A percentile compares a stretch with the other conserved stretches of the same genome.
phyloP scores from a whole-genome alignment of 2,113 vertebrate species.

The Pachycephala philippinensis region DNA sequence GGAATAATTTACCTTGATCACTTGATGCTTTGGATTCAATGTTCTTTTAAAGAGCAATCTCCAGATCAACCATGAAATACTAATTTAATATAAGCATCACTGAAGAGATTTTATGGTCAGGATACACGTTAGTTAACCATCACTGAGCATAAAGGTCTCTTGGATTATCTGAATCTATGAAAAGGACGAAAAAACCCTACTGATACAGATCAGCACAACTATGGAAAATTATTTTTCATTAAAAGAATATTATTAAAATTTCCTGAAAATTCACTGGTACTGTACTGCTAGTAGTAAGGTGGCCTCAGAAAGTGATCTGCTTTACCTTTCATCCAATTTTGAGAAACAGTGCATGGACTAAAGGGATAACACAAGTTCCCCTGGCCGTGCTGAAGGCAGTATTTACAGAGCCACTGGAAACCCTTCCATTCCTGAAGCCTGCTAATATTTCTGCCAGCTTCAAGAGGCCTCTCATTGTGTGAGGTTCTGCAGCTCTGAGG shows the following conservation, averaged over 20 bases:
- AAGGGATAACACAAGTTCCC: not conserved
- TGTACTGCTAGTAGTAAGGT: not conserved
- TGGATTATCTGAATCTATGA: not conserved
- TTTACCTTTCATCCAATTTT: not conserved
- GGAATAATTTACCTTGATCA: not conserved
- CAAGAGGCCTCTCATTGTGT: slow-evolving; percentile 23
- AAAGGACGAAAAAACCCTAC: not conserved
- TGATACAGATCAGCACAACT: not conserved
- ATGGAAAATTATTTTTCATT: not conserved
- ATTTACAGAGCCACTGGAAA: not conserved
- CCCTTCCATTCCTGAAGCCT: not conserved
- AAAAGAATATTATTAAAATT: not conserved
- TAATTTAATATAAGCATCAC: not conserved
- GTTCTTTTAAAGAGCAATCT: not conserved
- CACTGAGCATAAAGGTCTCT: not conserved
- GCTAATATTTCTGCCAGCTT: not conserved
- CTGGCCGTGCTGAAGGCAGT: not conserved
- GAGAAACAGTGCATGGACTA: not conserved
- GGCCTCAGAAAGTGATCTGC: not conserved
- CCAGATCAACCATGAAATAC: not conserved
- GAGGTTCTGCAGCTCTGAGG: slow-evolving; percentile 26
- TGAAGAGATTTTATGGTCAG: not conserved
- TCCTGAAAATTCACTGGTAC: not conserved
- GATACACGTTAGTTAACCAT: not conserved
- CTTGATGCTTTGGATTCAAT: not conserved